phyloP scores from a whole-genome alignment of 2,888 invertebrate genomes.

The Leptinotarsa juncta region DNA sequence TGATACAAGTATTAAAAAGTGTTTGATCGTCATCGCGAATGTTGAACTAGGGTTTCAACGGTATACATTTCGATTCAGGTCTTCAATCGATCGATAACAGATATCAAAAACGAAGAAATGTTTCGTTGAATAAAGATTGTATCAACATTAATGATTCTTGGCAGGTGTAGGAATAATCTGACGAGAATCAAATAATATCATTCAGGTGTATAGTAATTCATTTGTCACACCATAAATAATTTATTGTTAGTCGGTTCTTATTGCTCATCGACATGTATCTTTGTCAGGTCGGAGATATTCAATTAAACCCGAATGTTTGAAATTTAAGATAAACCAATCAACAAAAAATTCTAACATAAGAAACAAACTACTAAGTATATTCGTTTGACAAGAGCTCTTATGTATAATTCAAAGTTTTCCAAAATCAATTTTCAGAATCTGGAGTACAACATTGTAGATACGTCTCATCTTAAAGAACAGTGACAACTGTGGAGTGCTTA shows the following conservation, averaged over 20 bases:
- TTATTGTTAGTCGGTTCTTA: not conserved
- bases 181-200: not conserved
- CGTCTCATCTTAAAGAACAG: too few species aligned
- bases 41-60: constrained; percentile 22
- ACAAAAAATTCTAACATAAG: too few species aligned
- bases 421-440: too few species aligned
- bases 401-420: too few species aligned
- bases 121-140: not conserved
- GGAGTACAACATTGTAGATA: too few species aligned
- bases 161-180: not conserved
- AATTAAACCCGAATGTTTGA: too few species aligned
- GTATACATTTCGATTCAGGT: not conserved
- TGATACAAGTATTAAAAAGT: constrained; percentile 42
- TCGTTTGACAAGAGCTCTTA: too few species aligned
- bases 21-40: constrained; percentile 38
- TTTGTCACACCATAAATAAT: not conserved
- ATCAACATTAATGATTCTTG: not conserved
- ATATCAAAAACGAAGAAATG: not conserved
- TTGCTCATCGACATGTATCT: too few species aligned
- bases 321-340: too few species aligned
- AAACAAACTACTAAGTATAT: too few species aligned
- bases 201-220: not conserved
- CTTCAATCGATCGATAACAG: not conserved
- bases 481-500: too few species aligned
- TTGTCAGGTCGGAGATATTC: too few species aligned